Evolutionary conservation across 2,888 invertebrate species (phyloP), one percentile per base, ranked within the genome.

Genomic region (Balanococcus diminutus): DNA sequence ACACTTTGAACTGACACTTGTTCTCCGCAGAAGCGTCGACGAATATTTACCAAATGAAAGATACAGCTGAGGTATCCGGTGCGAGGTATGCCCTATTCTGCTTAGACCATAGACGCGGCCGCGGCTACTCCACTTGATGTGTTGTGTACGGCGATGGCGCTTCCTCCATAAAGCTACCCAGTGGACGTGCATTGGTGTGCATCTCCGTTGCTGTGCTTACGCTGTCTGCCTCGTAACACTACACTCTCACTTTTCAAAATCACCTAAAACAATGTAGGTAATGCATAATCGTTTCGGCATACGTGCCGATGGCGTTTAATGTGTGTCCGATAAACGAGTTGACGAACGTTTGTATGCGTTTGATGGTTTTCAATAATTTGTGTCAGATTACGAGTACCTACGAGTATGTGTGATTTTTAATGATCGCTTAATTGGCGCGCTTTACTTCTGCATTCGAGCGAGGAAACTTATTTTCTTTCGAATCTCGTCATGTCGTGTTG

Each of bases 111-210:
- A n/a, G 72, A n/a, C n/a, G 16, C 61, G 61, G 51, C 36, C n/a
- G 16, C 61, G 61, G 51, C 36, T 61, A 56, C 83, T 61, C 22
- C 56, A 36, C 56, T 51, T 56, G 83, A 61, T 83, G 61, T 22
- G 83, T 61, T 83, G 82, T 51, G 51, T 42, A 42, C 25, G 42
- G 81, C 81, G 81, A 31, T 83, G 56, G 22, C 83, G 83, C 83
- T 83, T 83, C 83, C 83, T 83, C 61, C 32, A n/a, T 83, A 25
- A 61, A n/a, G 32, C 19, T 56, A 16, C 25, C 11, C 22, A 36
- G 1, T 56, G 83, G 42, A 51, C 81, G 83, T 25, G 83, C 83
- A 83, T 36, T 36, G 83, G 61, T 61, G 83, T 83, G 83, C 83
- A 83, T 83, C 83, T 83, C 61, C 83, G 42, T 83, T 61, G 22